Evolutionary conservation across 53 echinoderm and acorn worm species (phyloP).

Genomic region (Apostichopus leukothele): DNA sequence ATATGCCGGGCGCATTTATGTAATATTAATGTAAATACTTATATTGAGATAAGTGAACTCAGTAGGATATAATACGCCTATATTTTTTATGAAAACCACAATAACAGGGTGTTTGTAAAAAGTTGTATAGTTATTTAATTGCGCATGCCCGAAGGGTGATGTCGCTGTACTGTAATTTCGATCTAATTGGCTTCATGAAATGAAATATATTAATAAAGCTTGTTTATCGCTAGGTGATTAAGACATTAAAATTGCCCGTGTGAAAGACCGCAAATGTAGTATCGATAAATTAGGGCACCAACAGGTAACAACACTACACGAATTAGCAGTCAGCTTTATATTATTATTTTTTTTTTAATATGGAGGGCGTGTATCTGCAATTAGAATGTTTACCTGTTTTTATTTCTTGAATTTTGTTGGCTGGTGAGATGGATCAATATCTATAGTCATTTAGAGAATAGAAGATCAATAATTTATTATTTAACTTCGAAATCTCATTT

Average conservation of each 20-base stretch:
- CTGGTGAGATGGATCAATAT: conserved; percentile 47
- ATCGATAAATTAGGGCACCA: no score
- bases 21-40: conserved; percentile 1
- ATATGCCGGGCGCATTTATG: not conserved
- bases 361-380: not conserved
- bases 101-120: not conserved
- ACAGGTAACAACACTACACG: no score
- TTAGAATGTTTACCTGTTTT: not conserved
- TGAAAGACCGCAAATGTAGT: no score
- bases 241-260: no score
- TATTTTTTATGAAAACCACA: conserved; percentile 4
- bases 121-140: not conserved
- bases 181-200: no score
- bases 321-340: no score
- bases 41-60: not conserved
- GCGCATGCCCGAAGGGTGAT: no score
- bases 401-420: conserved; percentile 8
- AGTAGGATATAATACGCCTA: not conserved
- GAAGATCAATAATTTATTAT: not conserved
- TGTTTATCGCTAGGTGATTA: no score
- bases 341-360: no score
- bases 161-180: no score
- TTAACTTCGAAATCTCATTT: not conserved
- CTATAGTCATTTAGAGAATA: conserved; percentile 39
- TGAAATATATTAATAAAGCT: no score